Base-by-base conservation (phyloP, 1,140 invertebrate genomes). In the Drosophila fuyamai region DNA sequence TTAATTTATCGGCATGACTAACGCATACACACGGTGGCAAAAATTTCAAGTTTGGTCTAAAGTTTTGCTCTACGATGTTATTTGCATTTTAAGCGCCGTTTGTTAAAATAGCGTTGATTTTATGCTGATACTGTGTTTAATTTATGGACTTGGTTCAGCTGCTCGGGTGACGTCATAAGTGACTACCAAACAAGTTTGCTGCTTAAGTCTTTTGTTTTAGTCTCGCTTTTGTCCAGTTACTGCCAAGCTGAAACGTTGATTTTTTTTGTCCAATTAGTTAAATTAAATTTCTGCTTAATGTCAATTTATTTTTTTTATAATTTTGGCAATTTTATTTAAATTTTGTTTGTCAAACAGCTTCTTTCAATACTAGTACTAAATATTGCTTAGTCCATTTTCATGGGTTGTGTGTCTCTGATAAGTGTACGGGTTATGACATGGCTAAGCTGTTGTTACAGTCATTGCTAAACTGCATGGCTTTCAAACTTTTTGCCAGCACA, bases 121-220 rank as follows among this genome's bases (percentile, higher is more conserved):
- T 58, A 38, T 75, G 61, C 38, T 54, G 35, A 46, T 51, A 38
- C 46, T 53, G 61, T 59, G 41, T 41, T 58, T 70, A 48, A 63
- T 82, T 81, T 79, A 79, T 80, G 51, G 47, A 50, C 41, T 50
- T 44, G 67, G 41, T 27, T 29, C 55, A 46, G 43, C 54, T 73
- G 78, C 29, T 47, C 0, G 32, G 74, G 40, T 86, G 83, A 86
- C 83, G 83, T 83, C 83, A 86, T 83, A n/a, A 53, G 12, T 46
- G 9, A 18, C 12, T 36, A 13, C 0, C 35, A 14, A 74, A 57
- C 60, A 83, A 77, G 83, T 88, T 88, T 89, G 84, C 54, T 61
- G 72, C 58, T 78, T 84, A 59, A 83, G 83, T 88, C 84, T 74
- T 89, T 88, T 68, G 83, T 83, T 81, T 67, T 14, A 14, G 18